Base-by-base conservation (phyloP, 2,797 vertebrate species). In the Ibycter americanus region DNA sequence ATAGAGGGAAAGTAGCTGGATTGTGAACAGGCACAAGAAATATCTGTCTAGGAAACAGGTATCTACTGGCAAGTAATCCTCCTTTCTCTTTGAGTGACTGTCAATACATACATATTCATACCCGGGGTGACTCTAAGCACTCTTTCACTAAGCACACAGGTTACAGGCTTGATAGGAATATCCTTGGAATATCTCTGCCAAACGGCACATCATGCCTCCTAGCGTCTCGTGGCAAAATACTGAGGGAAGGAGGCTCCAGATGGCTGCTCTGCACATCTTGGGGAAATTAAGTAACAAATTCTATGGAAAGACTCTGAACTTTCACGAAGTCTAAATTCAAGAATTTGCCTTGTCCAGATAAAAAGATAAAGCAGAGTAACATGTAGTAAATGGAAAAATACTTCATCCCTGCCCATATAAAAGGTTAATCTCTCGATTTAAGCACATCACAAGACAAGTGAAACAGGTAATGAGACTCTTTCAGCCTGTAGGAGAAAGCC, bases 31-130 rank as follows among this genome's bases (percentile, higher is more conserved):
- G 65, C 76, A 90, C 38, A 65, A 96, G 96, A 95, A 90, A 44
- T 90, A 87, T 76, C 93, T 96, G 55, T 96, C 95, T 92, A 95
- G 93, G 93, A 96, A 96, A 96, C 83, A 92, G 82, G 77, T 59
- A 89, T 83, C 88, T 93, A 89, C 83, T 80, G 78, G 78, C 62
- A 97, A 82, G 92, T 56, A 93, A 92, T 80, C 63, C 67, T 89
- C 27, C 87, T 55, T 95, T 80, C 54, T 90, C 73, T 82, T 12
- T 38, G 62, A 90, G 72, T n/a, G 83, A 78, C 54, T 96, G 46
- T 91, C 85, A 68, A 32, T 56, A 47, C 55, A 82, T 68, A 79
- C 49, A 72, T 76, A 94, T 82, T 89, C 87, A 85, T 79, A 62
- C 6, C 12, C 44, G 12, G 83, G 46, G 66, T 91, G 58, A 31